These are phyloP conservation scores for Hecatera dysodea DNA, from an alignment of 2,888 invertebrate species.

Conservation along the genomic window DNA sequence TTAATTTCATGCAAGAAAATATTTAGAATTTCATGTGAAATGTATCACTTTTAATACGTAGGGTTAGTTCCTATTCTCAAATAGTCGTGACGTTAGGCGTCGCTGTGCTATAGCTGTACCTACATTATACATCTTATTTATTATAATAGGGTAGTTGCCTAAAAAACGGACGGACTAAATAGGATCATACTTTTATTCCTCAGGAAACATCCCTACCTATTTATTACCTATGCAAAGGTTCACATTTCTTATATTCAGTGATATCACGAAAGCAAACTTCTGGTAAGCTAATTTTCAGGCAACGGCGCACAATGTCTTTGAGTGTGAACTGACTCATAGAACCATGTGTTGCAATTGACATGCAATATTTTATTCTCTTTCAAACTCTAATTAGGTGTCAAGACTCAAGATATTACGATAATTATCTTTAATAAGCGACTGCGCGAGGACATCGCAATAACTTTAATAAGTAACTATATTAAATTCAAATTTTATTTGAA, in stretches of 20 bases:
- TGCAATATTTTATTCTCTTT: conserved; percentile 33
- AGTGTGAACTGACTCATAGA: conserved; percentile 5
- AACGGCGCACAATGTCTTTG: background rate
- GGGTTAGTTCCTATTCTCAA: background rate
- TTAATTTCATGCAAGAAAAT: background rate
- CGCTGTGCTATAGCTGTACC: no score
- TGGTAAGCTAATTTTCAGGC: background rate
- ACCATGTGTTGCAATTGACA: conserved; percentile 9
- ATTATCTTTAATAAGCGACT: conserved; percentile 27
- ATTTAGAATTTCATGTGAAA: background rate
- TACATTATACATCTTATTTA: no score
- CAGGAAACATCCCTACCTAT: background rate
- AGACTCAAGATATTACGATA: conserved; percentile 16
- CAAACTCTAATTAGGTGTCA: conserved; percentile 35
- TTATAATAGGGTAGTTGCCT: no score
- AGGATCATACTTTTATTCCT: no score
- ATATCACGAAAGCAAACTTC: background rate
- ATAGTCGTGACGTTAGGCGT: background rate
- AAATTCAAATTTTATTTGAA: no score
- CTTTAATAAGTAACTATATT: conserved; percentile 33
- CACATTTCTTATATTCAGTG: background rate
- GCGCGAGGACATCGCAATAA: background rate
- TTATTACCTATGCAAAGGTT: background rate
- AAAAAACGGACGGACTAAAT: no score
- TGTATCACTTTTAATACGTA: background rate